Evolutionary conservation across 2,888 invertebrate species (phyloP).

Genomic region (Acleris holmiana): DNA sequence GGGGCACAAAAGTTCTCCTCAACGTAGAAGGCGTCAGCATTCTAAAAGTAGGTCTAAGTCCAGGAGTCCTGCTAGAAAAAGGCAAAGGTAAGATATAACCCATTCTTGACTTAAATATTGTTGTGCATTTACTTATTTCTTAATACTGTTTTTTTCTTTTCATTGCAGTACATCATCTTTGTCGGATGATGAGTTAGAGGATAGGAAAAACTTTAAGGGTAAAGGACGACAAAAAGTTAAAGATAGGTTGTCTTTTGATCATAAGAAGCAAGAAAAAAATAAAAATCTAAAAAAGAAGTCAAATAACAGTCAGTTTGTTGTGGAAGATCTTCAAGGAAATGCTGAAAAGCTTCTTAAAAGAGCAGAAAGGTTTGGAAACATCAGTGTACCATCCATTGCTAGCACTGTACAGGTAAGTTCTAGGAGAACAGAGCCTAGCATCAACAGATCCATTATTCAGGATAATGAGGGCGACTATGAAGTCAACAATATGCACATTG

Average conservation of each 20-base stretch:
- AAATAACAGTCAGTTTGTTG: slow-evolving; percentile 87
- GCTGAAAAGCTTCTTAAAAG: slow-evolving; percentile 93
- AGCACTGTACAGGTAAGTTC: slow-evolving; percentile 69
- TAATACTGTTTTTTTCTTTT: slow-evolving; percentile 28
- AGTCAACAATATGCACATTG: slow-evolving; percentile 94
- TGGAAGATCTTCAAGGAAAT: slow-evolving; percentile 89
- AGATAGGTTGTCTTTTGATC: slow-evolving; percentile 81
- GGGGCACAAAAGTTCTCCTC: slow-evolving; percentile 65
- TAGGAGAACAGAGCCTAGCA: slow-evolving; percentile 61
- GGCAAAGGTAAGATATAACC: slow-evolving; percentile 62
- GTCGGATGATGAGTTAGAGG: slow-evolving; percentile 82
- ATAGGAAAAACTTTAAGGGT: slow-evolving; percentile 70
- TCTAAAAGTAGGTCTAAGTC: slow-evolving; percentile 74
- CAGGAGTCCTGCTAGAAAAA: slow-evolving; percentile 80
- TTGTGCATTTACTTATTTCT: slow-evolving; percentile 9
- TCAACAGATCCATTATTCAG: slow-evolving; percentile 75
- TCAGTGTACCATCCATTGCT: slow-evolving; percentile 76
- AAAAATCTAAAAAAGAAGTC: slow-evolving; percentile 84
- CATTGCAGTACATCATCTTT: slow-evolving; percentile 79
- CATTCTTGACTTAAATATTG: slow-evolving; percentile 11
- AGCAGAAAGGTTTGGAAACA: slow-evolving; percentile 92
- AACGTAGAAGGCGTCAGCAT: slow-evolving; percentile 63
- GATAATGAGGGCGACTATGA: slow-evolving; percentile 90
- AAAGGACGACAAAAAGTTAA: slow-evolving; percentile 82
- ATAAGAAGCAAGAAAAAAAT: slow-evolving; percentile 72